A percentile compares a stretch with the other conserved stretches of the same genome.
Evolutionary conservation across 1,140 invertebrate genomes (phyloP).

Genomic region (Diprion similis): DNA sequence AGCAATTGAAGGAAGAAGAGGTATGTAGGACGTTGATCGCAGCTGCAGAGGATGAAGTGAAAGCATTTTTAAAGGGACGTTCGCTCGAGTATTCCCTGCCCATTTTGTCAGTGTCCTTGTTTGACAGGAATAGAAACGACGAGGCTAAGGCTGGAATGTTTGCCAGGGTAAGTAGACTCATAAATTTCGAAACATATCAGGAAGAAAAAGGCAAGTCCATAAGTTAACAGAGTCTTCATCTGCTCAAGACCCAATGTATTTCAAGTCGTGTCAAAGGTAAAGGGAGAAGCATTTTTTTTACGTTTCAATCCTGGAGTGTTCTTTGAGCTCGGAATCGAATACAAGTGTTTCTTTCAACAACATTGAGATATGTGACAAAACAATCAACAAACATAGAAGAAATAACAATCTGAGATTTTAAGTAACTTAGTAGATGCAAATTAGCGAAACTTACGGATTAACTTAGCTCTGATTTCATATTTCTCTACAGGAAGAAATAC

Average conservation of each 20-base stretch:
- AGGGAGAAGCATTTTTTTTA: no score
- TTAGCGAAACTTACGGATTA: neutral
- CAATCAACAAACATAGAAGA: neutral
- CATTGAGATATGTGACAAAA: no score
- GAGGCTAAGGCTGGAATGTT: slow-evolving; percentile 55
- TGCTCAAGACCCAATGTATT: no score
- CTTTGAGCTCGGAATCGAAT: no score
- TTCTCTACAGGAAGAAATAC: slow-evolving; percentile 48
- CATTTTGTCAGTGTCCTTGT: slow-evolving; percentile 59
- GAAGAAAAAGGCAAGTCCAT: slow-evolving; percentile 30
- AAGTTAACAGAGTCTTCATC: no score
- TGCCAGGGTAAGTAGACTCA: slow-evolving; percentile 42
- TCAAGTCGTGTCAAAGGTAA: no score
- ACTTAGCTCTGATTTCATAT: neutral
- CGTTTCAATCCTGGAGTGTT: no score
- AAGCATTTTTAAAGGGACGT: slow-evolving; percentile 56
- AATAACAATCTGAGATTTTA: neutral
- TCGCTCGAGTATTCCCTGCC: slow-evolving; percentile 56
- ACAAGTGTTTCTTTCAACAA: neutral
- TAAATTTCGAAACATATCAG: slow-evolving; percentile 14
- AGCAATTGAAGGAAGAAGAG: slow-evolving; percentile 62
- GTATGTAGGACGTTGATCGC: slow-evolving; percentile 53
- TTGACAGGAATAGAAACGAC: slow-evolving; percentile 65
- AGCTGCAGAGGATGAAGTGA: slow-evolving; percentile 60
- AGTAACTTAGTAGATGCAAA: neutral